Evolutionary conservation across 2,888 invertebrate genomes (phyloP), one percentile per base, ranked within the genome.

Genomic region (Flabesymbios commensalis): DNA sequence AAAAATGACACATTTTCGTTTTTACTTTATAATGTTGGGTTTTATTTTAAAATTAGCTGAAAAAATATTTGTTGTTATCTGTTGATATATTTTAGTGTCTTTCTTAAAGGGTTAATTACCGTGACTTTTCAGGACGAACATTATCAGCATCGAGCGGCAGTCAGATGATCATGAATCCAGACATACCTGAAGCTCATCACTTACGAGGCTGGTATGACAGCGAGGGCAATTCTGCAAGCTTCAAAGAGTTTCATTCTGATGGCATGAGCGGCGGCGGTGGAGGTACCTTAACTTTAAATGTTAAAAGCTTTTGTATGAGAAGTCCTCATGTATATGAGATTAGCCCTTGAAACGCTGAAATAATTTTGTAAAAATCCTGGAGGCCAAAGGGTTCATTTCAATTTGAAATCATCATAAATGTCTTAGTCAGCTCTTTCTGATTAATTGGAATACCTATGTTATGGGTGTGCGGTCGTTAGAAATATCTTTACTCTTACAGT

Each of bases 151-250:
- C 76, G 2, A 68, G 67, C 31, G 75, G 75, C 47, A 81, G 82
- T 61, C 75, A 79, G 60, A 63, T 94, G 61, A 88, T 92, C 69
- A 78, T 91, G 4, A 93, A 97, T 85, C 97, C 98, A 0, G 95
- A 97, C 78, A 85, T 94, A 31, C 87, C 89, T 0, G 94, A 94
- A 75, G 91, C 94, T 1, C 91, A 94, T 79, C 86, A 80, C 45
- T 85, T 99, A 48, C 88, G 92, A 58, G 93, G 93, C 32, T 99
- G 99, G 99, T 98, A 88, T 80, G 93, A 92, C 78, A 88, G 88
- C 49, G 78, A 74, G 42, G 83, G 78, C 48, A 87, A 43, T 86
- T 75, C 70, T 64, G 64, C 70, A 52, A 72, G 77, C 48, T 81
- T 80, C 67, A 64, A 71, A 41, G 74, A 72, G 31, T 82, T 72